phyloP scores from a whole-genome alignment of 2,113 vertebrate species.

The Reinhardtius hippoglossoides region DNA sequence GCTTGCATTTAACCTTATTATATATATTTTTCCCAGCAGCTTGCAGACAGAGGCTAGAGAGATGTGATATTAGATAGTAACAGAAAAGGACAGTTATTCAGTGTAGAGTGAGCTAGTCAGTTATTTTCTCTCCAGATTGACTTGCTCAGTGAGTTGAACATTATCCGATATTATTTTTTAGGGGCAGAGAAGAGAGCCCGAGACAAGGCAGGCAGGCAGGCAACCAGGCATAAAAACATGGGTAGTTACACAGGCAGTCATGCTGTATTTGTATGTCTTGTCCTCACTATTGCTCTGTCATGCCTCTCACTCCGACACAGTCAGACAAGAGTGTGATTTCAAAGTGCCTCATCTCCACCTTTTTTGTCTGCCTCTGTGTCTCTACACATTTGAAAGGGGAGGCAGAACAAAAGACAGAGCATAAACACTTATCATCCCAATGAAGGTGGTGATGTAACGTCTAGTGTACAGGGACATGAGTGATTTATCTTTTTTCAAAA shows the following conservation, averaged over 20 bases:
- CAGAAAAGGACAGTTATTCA: conserved; percentile 1
- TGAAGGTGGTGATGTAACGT: conserved; percentile 48
- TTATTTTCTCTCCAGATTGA: conserved; percentile 18
- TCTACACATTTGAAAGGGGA: conserved; percentile 46
- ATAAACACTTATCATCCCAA: conserved; percentile 29
- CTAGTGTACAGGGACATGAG: conserved; percentile 29
- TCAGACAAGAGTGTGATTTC: conserved; percentile 40
- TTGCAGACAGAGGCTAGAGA: conserved; percentile 24
- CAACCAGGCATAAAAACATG: conserved; percentile 27
- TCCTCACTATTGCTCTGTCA: conserved; percentile 50
- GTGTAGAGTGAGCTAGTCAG: background rate
- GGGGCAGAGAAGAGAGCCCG: conserved; percentile 8
- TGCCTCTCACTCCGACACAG: conserved; percentile 12
- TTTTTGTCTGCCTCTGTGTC: conserved; percentile 48
- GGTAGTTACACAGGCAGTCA: conserved; percentile 36
- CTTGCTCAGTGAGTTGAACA: conserved; percentile 21
- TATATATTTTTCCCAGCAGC: conserved; percentile 22
- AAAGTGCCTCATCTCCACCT: conserved; percentile 31
- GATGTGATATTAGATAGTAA: conserved; percentile 32
- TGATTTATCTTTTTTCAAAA: conserved; percentile 13
- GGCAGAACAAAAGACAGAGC: conserved; percentile 35
- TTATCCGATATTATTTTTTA: conserved; percentile 10
- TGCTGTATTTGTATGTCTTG: conserved; percentile 49
- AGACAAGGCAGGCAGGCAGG: conserved; percentile 13
- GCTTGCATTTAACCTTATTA: conserved; percentile 52